Conservation (phyloP, 2,113 vertebrate genomes). For the Euleptes europaea region DNA sequence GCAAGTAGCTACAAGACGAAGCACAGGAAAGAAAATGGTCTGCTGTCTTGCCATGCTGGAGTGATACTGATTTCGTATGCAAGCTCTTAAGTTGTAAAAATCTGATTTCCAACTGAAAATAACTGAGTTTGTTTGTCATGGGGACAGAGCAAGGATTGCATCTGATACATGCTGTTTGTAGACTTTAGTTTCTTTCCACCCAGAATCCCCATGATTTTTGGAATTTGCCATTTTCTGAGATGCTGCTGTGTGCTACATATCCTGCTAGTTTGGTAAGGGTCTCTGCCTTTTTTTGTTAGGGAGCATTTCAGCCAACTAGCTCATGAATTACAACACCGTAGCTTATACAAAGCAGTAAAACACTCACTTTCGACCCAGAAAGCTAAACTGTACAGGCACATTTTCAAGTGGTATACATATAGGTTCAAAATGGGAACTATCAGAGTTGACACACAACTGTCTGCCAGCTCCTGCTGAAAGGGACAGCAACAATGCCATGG, state of each 20-base stretch:
- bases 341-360: background rate
- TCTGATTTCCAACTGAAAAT: background rate
- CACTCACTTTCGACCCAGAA: background rate
- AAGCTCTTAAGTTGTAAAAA: background rate
- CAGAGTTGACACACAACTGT: background rate
- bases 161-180: background rate
- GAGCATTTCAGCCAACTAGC: background rate
- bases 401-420: background rate
- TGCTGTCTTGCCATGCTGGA: background rate
- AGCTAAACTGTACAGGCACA: background rate
- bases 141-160: background rate
- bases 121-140: background rate
- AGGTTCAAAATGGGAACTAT: background rate
- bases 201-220: background rate
- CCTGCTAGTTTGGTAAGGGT: too few species aligned
- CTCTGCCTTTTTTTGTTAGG: background rate
- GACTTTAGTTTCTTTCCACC: background rate
- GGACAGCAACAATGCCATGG: background rate
- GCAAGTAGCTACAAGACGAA: slow-evolving; percentile 1
- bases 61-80: background rate
- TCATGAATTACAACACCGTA: background rate
- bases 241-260: background rate
- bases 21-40: background rate
- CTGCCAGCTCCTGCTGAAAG: background rate
- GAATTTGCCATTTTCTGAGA: background rate